Percentiles rank a stretch among this genome's conserved stretches.
Conservation (phyloP, 2,113 vertebrate genomes). For the Malaclemys terrapin region DNA sequence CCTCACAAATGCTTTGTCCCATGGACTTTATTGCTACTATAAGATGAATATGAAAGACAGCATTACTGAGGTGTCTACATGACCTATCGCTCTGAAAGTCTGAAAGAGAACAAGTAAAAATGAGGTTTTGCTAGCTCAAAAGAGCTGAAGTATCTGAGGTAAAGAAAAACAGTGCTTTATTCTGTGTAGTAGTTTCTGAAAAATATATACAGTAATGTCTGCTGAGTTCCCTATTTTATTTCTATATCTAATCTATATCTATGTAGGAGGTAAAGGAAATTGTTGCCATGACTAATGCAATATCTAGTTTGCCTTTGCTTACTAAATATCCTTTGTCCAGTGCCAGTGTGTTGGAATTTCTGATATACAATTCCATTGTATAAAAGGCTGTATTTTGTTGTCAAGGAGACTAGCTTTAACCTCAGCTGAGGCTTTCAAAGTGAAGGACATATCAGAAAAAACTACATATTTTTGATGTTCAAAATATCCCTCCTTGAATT, state of each 20-base stretch:
- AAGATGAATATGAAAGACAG: not conserved
- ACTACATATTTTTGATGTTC: not conserved
- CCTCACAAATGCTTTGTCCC: not conserved
- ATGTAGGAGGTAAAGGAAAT: not conserved
- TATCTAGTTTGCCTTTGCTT: not conserved
- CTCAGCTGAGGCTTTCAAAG: constrained; percentile 9
- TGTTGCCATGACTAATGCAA: fast-evolving
- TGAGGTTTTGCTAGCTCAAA: not conserved
- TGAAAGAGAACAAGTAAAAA: not conserved
- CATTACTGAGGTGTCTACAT: not conserved
- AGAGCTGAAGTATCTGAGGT: not conserved
- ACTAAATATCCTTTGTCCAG: not conserved
- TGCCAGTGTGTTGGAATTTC: not conserved
- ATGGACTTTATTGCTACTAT: not conserved
- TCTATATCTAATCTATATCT: not conserved
- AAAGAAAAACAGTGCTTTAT: fast-evolving
- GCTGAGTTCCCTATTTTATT: not conserved
- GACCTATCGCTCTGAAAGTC: not conserved
- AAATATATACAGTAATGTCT: not conserved
- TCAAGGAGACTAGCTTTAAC: constrained; percentile 53
- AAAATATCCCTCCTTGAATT: not conserved
- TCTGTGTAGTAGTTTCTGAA: not conserved
- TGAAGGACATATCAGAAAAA: not conserved
- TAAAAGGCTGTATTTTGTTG: constrained; percentile 46
- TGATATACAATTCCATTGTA: not conserved